Evolutionary conservation across 1,140 invertebrate species (phyloP).

Genomic region (Caenorhabditis remanei): DNA sequence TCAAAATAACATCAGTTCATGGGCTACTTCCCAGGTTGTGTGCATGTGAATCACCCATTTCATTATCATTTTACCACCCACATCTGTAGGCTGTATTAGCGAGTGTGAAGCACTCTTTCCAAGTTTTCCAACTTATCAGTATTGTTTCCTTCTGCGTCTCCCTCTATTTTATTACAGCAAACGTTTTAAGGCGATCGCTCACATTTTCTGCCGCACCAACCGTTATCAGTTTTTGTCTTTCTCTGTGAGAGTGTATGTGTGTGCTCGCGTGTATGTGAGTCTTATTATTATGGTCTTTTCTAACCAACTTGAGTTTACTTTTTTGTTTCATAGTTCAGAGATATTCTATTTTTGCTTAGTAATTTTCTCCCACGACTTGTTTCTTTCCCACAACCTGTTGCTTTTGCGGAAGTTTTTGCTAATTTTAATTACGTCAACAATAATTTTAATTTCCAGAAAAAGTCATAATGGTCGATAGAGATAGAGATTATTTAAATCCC

Average conservation of each 20-base stretch:
- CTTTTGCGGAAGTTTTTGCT: background rate
- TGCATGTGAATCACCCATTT: constrained; percentile 44
- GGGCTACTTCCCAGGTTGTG: background rate
- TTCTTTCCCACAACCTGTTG: background rate
- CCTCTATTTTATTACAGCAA: background rate
- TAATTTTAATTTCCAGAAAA: background rate
- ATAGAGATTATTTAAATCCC: background rate
- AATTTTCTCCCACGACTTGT: background rate
- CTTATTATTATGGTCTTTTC: constrained; percentile 39
- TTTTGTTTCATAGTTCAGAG: background rate
- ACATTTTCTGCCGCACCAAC: background rate
- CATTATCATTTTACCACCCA: constrained; percentile 52
- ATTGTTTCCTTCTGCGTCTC: background rate
- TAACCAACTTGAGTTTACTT: constrained; percentile 31
- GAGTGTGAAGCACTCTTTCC: constrained; percentile 6
- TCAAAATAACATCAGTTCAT: background rate
- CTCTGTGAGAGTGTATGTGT: background rate
- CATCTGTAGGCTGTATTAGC: constrained; percentile 32
- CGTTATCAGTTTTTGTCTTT: constrained; percentile 46
- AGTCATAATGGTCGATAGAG: constrained; percentile 16
- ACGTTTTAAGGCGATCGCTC: constrained; percentile 28
- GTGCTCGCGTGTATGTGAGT: background rate
- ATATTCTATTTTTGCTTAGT: background rate
- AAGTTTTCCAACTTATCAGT: constrained; percentile 47
- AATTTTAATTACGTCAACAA: background rate